phyloP scores from a whole-genome alignment of 2,113 vertebrate genomes.

The Varanus komodoensis region DNA sequence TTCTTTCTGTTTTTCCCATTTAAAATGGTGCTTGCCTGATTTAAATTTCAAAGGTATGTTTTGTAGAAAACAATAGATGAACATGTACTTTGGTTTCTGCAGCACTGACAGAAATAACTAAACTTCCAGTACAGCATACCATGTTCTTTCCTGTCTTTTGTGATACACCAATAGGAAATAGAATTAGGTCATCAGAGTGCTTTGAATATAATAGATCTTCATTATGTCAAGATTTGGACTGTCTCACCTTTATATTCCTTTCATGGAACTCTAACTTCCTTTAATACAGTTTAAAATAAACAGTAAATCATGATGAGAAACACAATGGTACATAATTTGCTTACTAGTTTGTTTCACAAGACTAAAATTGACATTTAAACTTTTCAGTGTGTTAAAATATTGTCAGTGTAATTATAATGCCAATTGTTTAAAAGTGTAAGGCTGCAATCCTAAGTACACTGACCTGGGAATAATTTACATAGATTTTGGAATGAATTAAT shows the following conservation, averaged over 20 bases:
- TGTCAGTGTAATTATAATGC: neutral
- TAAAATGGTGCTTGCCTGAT: neutral
- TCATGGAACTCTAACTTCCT: neutral
- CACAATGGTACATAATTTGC: neutral
- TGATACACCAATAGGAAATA: neutral
- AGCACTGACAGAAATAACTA: neutral
- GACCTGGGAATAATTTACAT: too few relatives aligned
- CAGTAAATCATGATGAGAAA: neutral
- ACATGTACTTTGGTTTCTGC: neutral
- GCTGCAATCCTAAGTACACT: too few relatives aligned
- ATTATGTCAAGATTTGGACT: slow-evolving; percentile 6
- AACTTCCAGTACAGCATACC: slow-evolving; percentile 1
- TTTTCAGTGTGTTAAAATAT: neutral
- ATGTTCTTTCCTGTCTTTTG: slow-evolving; percentile 1
- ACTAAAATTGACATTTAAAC: neutral
- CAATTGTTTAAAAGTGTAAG: neutral
- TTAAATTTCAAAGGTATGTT: neutral
- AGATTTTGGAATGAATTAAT: too few relatives aligned
- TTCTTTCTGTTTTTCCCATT: neutral
- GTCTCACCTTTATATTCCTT: neutral
- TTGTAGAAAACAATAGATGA: slow-evolving; percentile 10
- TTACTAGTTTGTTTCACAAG: neutral
- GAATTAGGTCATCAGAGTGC: neutral
- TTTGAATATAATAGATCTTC: neutral
- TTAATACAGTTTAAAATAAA: neutral